Base-by-base conservation (phyloP, 2,888 invertebrate species). In the Therioaphis trifolii region DNA sequence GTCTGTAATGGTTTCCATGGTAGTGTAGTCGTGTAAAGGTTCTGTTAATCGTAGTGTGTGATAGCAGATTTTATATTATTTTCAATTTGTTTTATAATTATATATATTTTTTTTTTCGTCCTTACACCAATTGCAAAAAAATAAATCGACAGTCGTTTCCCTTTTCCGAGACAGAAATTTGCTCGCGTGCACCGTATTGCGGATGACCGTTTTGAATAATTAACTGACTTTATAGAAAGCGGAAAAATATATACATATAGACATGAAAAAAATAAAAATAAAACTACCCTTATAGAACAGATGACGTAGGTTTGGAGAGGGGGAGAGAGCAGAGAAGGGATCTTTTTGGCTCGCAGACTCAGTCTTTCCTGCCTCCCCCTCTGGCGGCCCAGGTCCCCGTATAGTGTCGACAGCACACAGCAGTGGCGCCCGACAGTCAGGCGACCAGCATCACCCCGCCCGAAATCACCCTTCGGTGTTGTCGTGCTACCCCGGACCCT, bases 351-450 rank as follows among this genome's bases (percentile, higher is more conserved):
- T 52, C 71, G 72, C 61, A 82, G 80, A 82, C 71, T 61, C 18
- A 58, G 58, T 82, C 58, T 43, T 58, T 46, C 58, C 0, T n/a
- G 15, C 61, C 40, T 29, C 49, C 27, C 49, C 14, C 49, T 12
- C 63, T 46, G 27, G 21, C 27, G 12, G 14, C 15, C 11, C 35
- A 7, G n/a, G 66, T 35, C 18, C 5, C 68, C 21, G 52, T 76
- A 61, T 52, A 69, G 71, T 80, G 58, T 46, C 58, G 49, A 66
- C 49, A 66, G 66, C 66, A 46, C 69, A 46, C 58, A 27, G 71
- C 82, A 24, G 82, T 82, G 82, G 82, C 82, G 82, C 82, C 82
- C 82, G 82, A 82, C 82, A 82, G 71, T 82, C 72, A 72, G 82
- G 82, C 82, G 82, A 82, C 80, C 61, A 69, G 52, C 35, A 40